Conservation (phyloP, 2,113 vertebrate genomes). For the Ancistrus triradiatus region DNA sequence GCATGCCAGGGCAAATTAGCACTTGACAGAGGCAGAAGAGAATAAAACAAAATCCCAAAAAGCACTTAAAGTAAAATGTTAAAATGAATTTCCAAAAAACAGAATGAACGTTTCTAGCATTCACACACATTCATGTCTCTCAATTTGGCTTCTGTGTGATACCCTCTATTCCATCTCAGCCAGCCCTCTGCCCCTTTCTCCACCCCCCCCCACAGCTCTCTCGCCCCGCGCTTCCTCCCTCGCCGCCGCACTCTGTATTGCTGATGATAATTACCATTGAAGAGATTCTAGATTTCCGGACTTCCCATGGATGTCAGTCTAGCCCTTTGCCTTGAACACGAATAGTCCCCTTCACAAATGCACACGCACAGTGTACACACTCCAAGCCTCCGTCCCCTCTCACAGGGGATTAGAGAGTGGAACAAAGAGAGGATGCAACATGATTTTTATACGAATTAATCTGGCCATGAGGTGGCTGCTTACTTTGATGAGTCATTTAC, state of each 20-base stretch:
- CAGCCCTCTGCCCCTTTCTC: not conserved
- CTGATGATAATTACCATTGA: slow-evolving; percentile 75
- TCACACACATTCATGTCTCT: no score
- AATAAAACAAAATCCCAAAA: not conserved
- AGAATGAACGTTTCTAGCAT: no score
- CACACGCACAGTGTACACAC: not conserved
- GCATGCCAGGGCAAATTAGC: slow-evolving; percentile 10
- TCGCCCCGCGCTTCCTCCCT: slow-evolving; percentile 50
- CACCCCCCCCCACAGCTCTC: slow-evolving; percentile 49
- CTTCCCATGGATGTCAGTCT: slow-evolving; percentile 68
- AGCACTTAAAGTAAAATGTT: no score
- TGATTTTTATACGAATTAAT: slow-evolving; percentile 3
- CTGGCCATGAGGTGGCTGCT: slow-evolving; percentile 1
- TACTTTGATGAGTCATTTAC: not conserved
- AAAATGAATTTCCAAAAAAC: no score
- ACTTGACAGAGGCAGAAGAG: not conserved
- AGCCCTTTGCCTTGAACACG: slow-evolving; percentile 63
- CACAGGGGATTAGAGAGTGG: slow-evolving; percentile 60
- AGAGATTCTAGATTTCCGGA: slow-evolving; percentile 66
- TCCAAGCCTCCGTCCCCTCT: slow-evolving; percentile 45
- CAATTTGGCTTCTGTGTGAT: no score
- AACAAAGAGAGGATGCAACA: slow-evolving; percentile 7
- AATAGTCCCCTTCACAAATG: slow-evolving; percentile 38
- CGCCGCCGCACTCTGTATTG: slow-evolving; percentile 60
- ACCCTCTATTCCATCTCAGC: not conserved